Percentiles rank a stretch among this genome's conserved stretches.
Conservation (phyloP, 2,113 vertebrate species). For the Euleptes europaea region DNA sequence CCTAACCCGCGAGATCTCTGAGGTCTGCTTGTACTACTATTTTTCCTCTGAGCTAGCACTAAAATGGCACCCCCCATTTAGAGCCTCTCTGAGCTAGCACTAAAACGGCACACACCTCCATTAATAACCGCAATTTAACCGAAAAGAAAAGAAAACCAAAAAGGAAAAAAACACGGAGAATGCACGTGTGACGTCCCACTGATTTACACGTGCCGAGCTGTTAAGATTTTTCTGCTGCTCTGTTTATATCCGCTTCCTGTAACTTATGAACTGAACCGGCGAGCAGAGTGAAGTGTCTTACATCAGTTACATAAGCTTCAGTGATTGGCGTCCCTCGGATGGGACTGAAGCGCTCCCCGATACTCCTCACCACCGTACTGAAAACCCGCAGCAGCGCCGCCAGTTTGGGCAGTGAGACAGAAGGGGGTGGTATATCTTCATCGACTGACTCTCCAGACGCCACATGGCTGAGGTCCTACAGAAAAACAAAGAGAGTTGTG, state of each 20-base stretch:
- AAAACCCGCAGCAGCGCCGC: constrained; percentile 95
- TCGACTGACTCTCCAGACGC: constrained; percentile 87
- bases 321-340: constrained; percentile 93
- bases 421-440: constrained; percentile 95
- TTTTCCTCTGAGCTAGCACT: background rate
- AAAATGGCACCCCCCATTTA: background rate
- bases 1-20: no score
- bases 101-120: no score
- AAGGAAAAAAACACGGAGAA: background rate
- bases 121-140: background rate
- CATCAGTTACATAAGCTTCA: constrained; percentile 92
- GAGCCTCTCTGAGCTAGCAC: background rate
- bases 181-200: background rate
- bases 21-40: no score
- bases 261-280: background rate
- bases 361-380: constrained; percentile 97
- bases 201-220: background rate
- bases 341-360: constrained; percentile 94
- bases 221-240: background rate
- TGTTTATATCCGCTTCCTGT: background rate
- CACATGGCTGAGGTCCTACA: constrained; percentile 93
- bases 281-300: constrained; percentile 69
- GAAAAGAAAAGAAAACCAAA: background rate
- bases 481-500: background rate
- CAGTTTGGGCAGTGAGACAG: constrained; percentile 93